Percentiles rank a stretch among this genome's conserved stretches.
Conservation (phyloP, 2,113 vertebrate genomes). For the Lycaon pictus region DNA sequence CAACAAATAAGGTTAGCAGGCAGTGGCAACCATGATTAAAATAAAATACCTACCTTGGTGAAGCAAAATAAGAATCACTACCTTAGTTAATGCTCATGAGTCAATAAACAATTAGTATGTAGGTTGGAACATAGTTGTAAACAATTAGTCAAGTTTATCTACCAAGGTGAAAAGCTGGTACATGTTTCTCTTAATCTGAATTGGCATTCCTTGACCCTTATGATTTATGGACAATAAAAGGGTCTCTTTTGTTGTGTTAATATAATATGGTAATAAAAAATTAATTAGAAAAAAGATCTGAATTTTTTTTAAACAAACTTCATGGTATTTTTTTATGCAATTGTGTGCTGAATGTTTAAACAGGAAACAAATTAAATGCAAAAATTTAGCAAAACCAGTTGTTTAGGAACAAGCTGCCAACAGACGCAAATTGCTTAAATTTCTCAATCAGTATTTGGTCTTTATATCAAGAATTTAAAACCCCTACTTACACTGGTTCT, state of each 20-base stretch:
- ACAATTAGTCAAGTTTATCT: background rate
- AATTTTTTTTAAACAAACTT: background rate
- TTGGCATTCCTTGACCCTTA: background rate
- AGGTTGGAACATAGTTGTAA: background rate
- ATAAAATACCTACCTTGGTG: background rate
- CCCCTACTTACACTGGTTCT: background rate
- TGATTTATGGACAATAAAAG: background rate
- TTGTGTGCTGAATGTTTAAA: conserved; percentile 16
- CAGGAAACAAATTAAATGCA: background rate
- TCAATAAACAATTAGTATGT: background rate
- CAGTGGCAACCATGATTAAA: background rate
- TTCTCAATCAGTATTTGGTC: conserved; percentile 11
- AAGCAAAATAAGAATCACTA: background rate
- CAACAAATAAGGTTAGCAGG: background rate
- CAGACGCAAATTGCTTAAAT: background rate
- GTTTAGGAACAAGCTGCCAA: background rate
- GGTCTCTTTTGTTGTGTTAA: background rate
- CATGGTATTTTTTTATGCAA: background rate
- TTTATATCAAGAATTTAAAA: conserved; percentile 8
- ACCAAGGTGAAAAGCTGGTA: background rate
- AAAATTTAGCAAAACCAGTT: background rate
- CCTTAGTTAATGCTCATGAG: background rate
- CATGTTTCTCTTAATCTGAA: background rate
- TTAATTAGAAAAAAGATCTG: background rate
- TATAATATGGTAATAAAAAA: background rate